Base-by-base conservation (phyloP, 2,888 invertebrate genomes). In the Arrhopalites spinosus region DNA sequence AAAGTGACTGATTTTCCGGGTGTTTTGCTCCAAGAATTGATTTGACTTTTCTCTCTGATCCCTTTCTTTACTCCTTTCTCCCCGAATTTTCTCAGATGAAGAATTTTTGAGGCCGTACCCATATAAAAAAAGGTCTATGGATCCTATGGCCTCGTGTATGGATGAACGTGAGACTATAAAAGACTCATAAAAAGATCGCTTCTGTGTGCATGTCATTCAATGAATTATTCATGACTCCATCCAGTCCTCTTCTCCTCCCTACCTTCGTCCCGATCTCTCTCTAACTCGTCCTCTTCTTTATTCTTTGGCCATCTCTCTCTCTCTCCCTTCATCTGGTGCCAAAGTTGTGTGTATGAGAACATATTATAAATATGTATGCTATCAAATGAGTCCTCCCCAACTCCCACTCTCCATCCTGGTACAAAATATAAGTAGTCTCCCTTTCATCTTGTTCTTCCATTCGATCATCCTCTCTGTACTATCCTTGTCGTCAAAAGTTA, bases 151-250 rank as follows among this genome's bases (percentile, higher is more conserved):
- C 15, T 53, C 36, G 64, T 64, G 20, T 11, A 69, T 53, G 36
- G 73, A 73, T 69, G 59, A 20, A 70, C 64, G 75, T 75, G 75
- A 45, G 67, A 67, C 72, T 73, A 77, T 78, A 78, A 78, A 78
- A 77, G 64, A 29, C 75, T 78, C 77, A 74, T 75, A 78, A 78
- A 77, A 77, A 74, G 73, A 75, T 77, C 75, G 78, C 78, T 78
- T 77, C 78, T 77, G 76, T 77, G 43, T 64, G 17, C 17, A 27
- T 23, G 61, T 53, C 30, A 74, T 74, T 69, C 75, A n/a, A 77
- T 78, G 78, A 78, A 78, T 78, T 76, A 78, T 78, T 78, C 78
- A 78, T 78, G 75, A 74, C 45, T 64, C 59, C n/a, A 36, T 67
- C 56, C 45, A 50, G 13, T 23, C 27, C 36, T n/a, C 43, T 75